Evolutionary conservation across 1,140 invertebrate genomes (phyloP), one percentile per base, ranked within the genome.

Genomic region (Micrasema minimum): DNA sequence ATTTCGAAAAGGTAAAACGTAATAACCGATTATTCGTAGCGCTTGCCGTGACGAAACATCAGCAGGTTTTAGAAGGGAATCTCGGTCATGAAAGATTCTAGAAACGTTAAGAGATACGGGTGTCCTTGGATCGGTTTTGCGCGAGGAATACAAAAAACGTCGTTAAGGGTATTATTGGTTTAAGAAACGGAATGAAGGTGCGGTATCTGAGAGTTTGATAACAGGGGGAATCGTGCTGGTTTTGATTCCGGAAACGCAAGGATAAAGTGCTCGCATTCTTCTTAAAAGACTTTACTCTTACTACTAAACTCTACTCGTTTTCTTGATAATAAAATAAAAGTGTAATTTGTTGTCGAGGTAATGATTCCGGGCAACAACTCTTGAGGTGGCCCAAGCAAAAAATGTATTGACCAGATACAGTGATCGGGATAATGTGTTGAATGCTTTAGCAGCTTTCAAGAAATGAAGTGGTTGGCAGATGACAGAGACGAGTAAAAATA

Each of bases 1-100:
- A 73, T 73, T 69, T 51, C 48, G 51, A 23, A 37, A 50, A 41
- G 31, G 35, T 61, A 7, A 61, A 62, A 64, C 23, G 51, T 31
- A 68, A 59, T 50, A 73, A 69, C 66, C 72, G 53, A 73, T 73
- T 69, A 73, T 50, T 73, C 59, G 72, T 73, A 66, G 66, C 72
- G 22, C 37, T 43, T 53, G 50, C 68, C 59, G 37, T 6, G 26
- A n/a, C 14, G 20, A 38, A 41, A 38, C 26, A 26, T 59, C 35
- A 16, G 55, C 55, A 59, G 16, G 23, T 14, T 2, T 38, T 59
- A 41, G 26, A 35, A 9, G 20, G 38, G 14, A 12, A 26, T 14
- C 20, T 14, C 4, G 31, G 35, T 16, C 18, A 16, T 59, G 38
- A 59, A 38, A 59, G 35, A 59, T 38, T 31, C 18, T 16, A 20